phyloP scores from a whole-genome alignment of 2,113 vertebrate species.

The Odocoileus hemionus region DNA sequence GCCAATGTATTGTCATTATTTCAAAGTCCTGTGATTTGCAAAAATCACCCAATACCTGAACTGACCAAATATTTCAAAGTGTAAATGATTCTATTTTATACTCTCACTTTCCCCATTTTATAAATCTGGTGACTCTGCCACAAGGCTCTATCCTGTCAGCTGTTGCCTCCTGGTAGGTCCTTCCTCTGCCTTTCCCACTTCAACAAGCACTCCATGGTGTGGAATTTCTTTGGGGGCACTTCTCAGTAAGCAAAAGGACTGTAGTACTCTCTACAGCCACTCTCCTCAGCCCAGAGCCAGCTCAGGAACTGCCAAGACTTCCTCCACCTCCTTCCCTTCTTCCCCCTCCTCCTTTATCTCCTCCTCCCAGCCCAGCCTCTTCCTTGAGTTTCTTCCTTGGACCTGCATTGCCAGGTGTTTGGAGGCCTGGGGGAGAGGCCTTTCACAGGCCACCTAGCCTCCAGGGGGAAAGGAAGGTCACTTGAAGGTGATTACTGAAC shows the following conservation, averaged over 20 bases:
- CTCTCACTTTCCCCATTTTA: conserved; percentile 44
- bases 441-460: background rate
- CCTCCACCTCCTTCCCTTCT: background rate
- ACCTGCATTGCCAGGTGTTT: background rate
- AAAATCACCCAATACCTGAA: background rate
- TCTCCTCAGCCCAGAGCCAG: conserved; percentile 39
- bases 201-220: background rate
- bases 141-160: background rate
- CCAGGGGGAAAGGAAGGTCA: background rate
- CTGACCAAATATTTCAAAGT: background rate
- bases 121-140: background rate
- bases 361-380: background rate
- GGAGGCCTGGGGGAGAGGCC: background rate
- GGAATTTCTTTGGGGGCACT: conserved; percentile 31
- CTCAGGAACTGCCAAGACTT: background rate
- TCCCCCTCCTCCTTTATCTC: background rate
- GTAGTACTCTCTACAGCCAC: background rate
- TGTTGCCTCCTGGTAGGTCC: conserved; percentile 30
- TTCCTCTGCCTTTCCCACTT: conserved; percentile 8
- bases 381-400: conserved; percentile 75
- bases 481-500: background rate
- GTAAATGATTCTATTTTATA: background rate
- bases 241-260: conserved; percentile 6
- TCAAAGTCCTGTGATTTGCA: background rate
- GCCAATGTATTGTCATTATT: background rate